Percentiles rank a stretch among this genome's conserved stretches.
phyloP scores from a whole-genome alignment of 2,113 vertebrate species.

The Galeopterus variegatus region DNA sequence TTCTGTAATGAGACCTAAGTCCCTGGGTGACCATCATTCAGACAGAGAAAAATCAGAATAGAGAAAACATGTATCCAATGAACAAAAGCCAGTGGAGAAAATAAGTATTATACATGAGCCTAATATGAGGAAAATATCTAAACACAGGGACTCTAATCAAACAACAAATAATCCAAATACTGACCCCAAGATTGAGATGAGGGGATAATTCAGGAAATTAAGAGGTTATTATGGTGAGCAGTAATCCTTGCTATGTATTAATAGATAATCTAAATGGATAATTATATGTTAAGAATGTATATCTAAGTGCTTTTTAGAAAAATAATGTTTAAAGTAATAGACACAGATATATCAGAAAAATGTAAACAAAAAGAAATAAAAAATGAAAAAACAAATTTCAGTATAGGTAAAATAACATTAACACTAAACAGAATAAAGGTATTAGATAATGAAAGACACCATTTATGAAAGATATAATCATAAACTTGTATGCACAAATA shows the following conservation, averaged over 20 bases:
- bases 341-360: not conserved
- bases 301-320: not conserved
- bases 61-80: not conserved
- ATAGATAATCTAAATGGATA: not conserved
- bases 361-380: not conserved
- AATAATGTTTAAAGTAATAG: not conserved
- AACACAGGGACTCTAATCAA: not conserved
- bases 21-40: not conserved
- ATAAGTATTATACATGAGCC: not conserved
- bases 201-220: no score
- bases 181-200: not conserved
- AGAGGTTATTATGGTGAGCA: not conserved
- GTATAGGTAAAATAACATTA: not conserved
- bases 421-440: not conserved
- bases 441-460: not conserved
- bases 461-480: not conserved
- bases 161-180: not conserved
- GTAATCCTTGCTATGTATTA: not conserved
- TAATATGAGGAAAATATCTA: not conserved
- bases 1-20: not conserved
- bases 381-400: not conserved
- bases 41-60: not conserved
- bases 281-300: not conserved
- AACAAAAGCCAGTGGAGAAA: not conserved
- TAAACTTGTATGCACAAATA: not conserved